A percentile compares a stretch with the other conserved stretches of the same genome.
Evolutionary conservation across 2,888 invertebrate genomes (phyloP).

Genomic region (Nasonia oneida): DNA sequence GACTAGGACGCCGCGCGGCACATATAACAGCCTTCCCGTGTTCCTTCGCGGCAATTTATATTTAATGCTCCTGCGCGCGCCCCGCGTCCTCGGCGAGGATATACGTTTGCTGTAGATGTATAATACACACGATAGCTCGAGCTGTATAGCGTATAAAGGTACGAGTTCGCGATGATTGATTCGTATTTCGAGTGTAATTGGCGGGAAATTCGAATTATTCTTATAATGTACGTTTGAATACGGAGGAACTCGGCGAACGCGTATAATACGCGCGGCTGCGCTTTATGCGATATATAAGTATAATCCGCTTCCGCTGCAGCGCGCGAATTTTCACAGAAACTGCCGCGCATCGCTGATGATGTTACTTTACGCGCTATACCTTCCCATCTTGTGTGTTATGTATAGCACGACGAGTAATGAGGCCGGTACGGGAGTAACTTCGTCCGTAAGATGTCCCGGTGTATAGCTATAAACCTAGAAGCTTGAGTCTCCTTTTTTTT

Average conservation of each 20-base stretch:
- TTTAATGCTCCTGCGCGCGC: conserved; percentile 5
- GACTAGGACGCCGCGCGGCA: conserved; percentile 7
- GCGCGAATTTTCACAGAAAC: not conserved
- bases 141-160: not conserved
- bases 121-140: not conserved
- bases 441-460: too few species aligned
- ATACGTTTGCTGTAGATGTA: not conserved
- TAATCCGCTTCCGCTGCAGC: not conserved
- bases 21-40: conserved; percentile 35
- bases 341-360: not conserved
- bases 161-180: conserved; percentile 15
- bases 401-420: not conserved
- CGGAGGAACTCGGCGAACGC: not conserved
- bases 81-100: not conserved
- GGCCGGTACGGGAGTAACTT: not conserved
- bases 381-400: not conserved
- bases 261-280: conserved; percentile 38
- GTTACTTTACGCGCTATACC: not conserved
- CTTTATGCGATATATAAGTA: conserved; percentile 8
- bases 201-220: not conserved
- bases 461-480: too few species aligned
- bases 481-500: too few species aligned
- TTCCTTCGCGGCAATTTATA: conserved; percentile 42
- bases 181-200: not conserved
- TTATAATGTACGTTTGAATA: not conserved